A percentile compares a stretch with the other conserved stretches of the same genome.
phyloP scores from a whole-genome alignment of 2,113 vertebrate genomes.

The Kryptolebias marmoratus region DNA sequence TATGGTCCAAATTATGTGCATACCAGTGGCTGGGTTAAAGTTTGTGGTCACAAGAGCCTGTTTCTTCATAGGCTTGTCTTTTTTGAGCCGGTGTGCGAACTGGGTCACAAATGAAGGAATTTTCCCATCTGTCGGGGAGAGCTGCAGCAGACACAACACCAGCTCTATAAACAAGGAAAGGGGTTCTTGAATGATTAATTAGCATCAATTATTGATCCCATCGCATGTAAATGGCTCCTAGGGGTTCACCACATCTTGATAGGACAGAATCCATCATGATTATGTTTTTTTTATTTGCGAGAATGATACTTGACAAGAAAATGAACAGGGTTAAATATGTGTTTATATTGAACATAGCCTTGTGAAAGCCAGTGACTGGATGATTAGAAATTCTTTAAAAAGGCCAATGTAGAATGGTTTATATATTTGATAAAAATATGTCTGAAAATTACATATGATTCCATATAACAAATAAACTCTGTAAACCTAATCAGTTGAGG shows the following conservation, averaged over 20 bases:
- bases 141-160: conserved; percentile 34
- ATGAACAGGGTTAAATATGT: too few relatives aligned
- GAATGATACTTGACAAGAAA: background rate
- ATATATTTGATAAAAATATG: too few relatives aligned
- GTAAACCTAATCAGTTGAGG: too few relatives aligned
- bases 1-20: background rate
- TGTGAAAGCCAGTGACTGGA: too few relatives aligned
- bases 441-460: too few relatives aligned
- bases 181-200: conserved; percentile 73
- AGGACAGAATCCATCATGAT: background rate
- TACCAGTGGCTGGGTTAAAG: conserved; percentile 12
- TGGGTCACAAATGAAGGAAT: conserved; percentile 8
- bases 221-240: conserved; percentile 41
- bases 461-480: too few relatives aligned
- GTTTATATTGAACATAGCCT: too few relatives aligned
- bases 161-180: conserved; percentile 41
- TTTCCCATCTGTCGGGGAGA: conserved; percentile 26
- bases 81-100: conserved; percentile 33
- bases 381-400: too few relatives aligned
- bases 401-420: too few relatives aligned
- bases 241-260: conserved; percentile 1
- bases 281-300: background rate
- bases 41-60: conserved; percentile 9
- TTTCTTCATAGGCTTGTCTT: conserved; percentile 31
- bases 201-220: conserved; percentile 57